Evolutionary conservation across 2,888 invertebrate genomes (phyloP), one percentile per base, ranked within the genome.

Genomic region (Eilema sororculum): DNA sequence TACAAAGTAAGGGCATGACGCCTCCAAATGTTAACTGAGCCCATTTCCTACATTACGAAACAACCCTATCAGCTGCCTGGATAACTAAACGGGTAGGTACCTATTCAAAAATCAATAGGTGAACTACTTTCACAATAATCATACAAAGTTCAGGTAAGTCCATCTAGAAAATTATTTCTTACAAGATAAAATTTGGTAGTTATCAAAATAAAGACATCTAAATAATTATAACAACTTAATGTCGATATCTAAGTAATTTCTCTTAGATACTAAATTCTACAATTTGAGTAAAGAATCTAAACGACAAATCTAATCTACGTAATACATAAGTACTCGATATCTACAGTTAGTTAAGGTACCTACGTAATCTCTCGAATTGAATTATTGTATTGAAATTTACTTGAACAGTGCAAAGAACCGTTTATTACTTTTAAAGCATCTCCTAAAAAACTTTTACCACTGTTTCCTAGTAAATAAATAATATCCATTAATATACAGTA

Each of bases 201-300:
- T 93, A 94, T 93, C 93, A 94, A 94, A 95, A 93, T 93, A 94
- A 93, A 90, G 78, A 86, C 81, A 79, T 94, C 93, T 89, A 93
- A 93, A 93, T 90, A 87, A 90, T 85, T 83, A 80, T 86, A 88
- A 86, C 84, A 87, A 88, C 81, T 80, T 81, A 84, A 87, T 83
- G 78, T 80, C 71, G 79, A 71, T 81, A 75, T 64, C 70, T 71
- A 67, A 74, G 22, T 75, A 75, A 75, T 72, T 84, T 65, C 77
- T 75, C 86, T 88, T 90, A 90, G 66, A 75, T 70, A 73, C 86
- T 90, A 90, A 76, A 82, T 79, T 82, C 90, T 93, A 92, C 84
- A 86, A 86, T 87, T 89, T 88, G 84, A 89, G 84, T 90, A 87
- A 89, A 90, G 85, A 88, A 87, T 89, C 91, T 92, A 92, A 91